Evolutionary conservation across 1,140 invertebrate species (phyloP).

Genomic region (Schlechtendalia chinensis): DNA sequence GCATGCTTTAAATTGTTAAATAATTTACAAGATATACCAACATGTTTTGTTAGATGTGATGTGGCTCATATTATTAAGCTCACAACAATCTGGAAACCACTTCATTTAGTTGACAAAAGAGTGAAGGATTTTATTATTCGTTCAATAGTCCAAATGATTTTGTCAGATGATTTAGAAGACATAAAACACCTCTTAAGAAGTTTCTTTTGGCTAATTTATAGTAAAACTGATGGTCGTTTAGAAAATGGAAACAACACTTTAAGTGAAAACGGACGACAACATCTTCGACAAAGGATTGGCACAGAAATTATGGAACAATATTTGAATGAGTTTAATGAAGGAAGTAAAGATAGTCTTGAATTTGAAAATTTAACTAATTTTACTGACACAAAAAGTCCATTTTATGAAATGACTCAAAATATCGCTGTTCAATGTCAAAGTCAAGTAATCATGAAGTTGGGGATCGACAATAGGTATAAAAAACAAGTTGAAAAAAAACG

Average conservation of each 20-base stretch:
- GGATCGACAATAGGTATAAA: not conserved
- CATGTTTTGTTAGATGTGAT: constrained; percentile 6
- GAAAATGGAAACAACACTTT: not conserved
- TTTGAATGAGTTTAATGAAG: not conserved
- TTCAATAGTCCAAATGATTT: constrained; percentile 8
- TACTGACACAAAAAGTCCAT: no score
- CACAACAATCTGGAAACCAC: not conserved
- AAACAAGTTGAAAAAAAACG: no score
- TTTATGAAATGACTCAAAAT: not conserved
- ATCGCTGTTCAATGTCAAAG: not conserved
- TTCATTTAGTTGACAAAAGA: not conserved
- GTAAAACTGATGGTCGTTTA: not conserved
- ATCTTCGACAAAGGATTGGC: not conserved
- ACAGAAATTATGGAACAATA: not conserved
- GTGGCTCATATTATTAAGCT: not conserved
- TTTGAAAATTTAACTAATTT: not conserved
- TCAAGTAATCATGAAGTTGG: not conserved
- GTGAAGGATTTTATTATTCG: not conserved
- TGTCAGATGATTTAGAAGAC: not conserved
- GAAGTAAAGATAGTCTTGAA: no score
- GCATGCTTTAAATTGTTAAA: constrained; percentile 38
- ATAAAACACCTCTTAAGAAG: not conserved
- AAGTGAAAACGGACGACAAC: not conserved
- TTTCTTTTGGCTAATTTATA: constrained; percentile 10
- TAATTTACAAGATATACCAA: not conserved